These are phyloP conservation scores for Lepus timidus DNA, from an alignment of 2,113 vertebrate genomes.

Conservation along the genomic window DNA sequence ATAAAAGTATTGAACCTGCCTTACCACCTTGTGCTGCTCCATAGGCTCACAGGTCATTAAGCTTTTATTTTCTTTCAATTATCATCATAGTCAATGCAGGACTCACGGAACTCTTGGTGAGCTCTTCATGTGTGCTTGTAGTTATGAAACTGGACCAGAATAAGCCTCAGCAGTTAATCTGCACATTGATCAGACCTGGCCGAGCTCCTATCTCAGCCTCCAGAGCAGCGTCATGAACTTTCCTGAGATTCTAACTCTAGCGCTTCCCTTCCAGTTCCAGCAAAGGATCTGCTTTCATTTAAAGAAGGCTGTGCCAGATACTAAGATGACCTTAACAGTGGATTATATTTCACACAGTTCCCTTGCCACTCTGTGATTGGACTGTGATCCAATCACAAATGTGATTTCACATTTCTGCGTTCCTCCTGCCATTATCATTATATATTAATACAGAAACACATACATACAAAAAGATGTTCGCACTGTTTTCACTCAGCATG, in stretches of 20 bases:
- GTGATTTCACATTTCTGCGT: no score
- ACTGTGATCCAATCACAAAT: no score
- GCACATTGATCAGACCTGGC: no score
- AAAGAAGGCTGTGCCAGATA: no score
- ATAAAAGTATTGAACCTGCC: slow-evolving; percentile 3
- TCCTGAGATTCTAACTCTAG: background rate
- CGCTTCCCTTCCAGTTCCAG: background rate
- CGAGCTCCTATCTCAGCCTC: background rate
- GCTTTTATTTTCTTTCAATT: slow-evolving; percentile 4
- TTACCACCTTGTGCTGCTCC: background rate
- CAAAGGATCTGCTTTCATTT: background rate
- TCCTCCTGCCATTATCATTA: no score
- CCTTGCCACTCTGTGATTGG: no score
- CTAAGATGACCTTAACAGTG: no score
- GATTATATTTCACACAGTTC: no score
- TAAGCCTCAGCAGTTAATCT: background rate
- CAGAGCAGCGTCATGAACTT: background rate
- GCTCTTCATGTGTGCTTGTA: background rate
- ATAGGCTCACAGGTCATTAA: slow-evolving; percentile 27
- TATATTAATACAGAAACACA: no score
- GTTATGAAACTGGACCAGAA: background rate
- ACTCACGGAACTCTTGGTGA: background rate
- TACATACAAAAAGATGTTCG: no score
- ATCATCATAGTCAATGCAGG: background rate
- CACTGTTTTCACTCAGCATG: no score